Conservation (phyloP, 53 echinoderm and acorn worm genomes). For the Luidia sarsii region DNA sequence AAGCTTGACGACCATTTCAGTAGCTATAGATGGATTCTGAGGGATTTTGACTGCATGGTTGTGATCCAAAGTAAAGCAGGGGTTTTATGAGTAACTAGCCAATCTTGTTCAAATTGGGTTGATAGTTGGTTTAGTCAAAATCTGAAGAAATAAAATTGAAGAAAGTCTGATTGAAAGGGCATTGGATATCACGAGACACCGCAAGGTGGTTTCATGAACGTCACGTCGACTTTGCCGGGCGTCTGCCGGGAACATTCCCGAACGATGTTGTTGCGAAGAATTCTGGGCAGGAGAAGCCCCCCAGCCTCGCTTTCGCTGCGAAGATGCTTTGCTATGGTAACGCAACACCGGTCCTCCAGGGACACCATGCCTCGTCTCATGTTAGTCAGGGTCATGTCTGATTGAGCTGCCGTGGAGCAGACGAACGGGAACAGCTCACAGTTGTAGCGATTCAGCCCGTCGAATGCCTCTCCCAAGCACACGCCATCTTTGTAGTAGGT, state of each 20-base stretch:
- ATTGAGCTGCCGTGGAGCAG: slow-evolving; percentile 91
- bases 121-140: not conserved
- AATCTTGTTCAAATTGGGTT: no score
- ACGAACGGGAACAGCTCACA: slow-evolving; percentile 83
- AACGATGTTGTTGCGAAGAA: slow-evolving; percentile 65
- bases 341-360: slow-evolving; percentile 88
- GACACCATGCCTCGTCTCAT: slow-evolving; percentile 66
- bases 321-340: slow-evolving; percentile 69
- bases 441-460: slow-evolving; percentile 57
- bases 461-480: slow-evolving; percentile 81
- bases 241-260: slow-evolving; percentile 46
- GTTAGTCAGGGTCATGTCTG: slow-evolving; percentile 73
- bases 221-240: not conserved
- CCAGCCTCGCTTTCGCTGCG: slow-evolving; percentile 53
- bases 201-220: slow-evolving; percentile 10
- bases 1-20: no score
- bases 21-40: no score
- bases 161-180: no score
- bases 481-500: slow-evolving; percentile 86
- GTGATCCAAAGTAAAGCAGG: no score
- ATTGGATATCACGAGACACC: slow-evolving; percentile 13
- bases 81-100: no score
- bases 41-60: no score
- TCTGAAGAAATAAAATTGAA: no score
- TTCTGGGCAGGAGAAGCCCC: slow-evolving; percentile 63